phyloP scores from a whole-genome alignment of 2,113 vertebrate species.

The Sebastes fasciatus region DNA sequence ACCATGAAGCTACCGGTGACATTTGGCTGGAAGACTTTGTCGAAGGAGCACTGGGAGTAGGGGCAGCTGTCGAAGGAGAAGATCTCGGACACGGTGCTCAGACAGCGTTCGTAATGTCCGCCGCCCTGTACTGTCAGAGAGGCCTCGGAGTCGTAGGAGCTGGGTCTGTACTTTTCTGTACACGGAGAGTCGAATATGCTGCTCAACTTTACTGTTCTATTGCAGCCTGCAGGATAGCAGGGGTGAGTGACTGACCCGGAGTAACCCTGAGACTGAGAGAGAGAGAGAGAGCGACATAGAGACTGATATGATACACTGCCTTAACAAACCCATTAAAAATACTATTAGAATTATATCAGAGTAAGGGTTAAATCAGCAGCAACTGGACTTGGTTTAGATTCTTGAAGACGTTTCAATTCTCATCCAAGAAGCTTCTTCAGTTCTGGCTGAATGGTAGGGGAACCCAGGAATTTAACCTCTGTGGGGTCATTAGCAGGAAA shows the following conservation, averaged over 20 bases:
- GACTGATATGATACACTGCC: too few relatives aligned
- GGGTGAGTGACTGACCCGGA: conserved; percentile 69
- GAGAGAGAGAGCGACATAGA: conserved; percentile 8
- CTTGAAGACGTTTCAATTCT: too few relatives aligned
- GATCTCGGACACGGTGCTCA: conserved; percentile 74
- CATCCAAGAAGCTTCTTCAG: too few relatives aligned
- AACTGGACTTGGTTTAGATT: too few relatives aligned
- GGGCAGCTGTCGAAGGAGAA: conserved; percentile 80
- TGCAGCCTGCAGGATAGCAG: conserved; percentile 78
- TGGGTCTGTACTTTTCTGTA: conserved; percentile 70
- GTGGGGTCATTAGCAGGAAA: too few relatives aligned
- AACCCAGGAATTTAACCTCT: too few relatives aligned
- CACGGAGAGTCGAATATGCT: conserved; percentile 81
- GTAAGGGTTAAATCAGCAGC: too few relatives aligned
- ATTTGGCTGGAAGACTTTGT: conserved; percentile 83
- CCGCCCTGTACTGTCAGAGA: conserved; percentile 70
- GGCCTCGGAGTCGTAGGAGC: conserved; percentile 29
- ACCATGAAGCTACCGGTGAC: conserved; percentile 82
- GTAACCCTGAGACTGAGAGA: conserved; percentile 74
- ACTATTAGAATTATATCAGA: neutral
- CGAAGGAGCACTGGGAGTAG: conserved; percentile 84
- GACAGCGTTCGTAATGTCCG: conserved; percentile 79
- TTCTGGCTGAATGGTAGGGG: too few relatives aligned
- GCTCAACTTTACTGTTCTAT: conserved; percentile 36
- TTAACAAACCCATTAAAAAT: neutral